Percentiles rank a stretch among this genome's conserved stretches.
These are phyloP conservation scores for Nycticorax nycticorax DNA, from an alignment of 2,113 vertebrate genomes.

Conservation along the genomic window DNA sequence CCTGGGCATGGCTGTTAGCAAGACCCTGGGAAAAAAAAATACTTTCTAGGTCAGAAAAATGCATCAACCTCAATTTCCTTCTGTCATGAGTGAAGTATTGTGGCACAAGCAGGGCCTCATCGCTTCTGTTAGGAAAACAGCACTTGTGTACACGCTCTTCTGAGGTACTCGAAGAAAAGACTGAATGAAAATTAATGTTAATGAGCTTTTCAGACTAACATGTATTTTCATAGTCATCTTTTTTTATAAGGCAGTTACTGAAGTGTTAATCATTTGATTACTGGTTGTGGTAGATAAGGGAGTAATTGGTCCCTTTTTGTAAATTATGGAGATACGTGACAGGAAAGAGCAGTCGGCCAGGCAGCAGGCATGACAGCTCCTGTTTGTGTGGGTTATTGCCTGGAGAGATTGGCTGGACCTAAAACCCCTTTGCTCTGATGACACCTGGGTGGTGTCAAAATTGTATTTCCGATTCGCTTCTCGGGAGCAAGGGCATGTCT, in stretches of 20 bases:
- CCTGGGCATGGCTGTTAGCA: not conserved
- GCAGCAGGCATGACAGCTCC: not conserved
- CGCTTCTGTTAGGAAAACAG: not conserved
- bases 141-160: not conserved
- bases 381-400: not conserved
- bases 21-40: not conserved
- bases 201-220: not conserved
- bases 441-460: not conserved
- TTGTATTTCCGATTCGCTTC: not conserved
- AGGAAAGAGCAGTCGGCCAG: not conserved
- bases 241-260: conserved; percentile 11
- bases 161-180: not conserved
- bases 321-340: not conserved
- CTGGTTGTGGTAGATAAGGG: not conserved
- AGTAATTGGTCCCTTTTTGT: conserved; percentile 21
- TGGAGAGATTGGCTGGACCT: not conserved
- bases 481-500: not conserved
- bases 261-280: conserved; percentile 52
- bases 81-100: not conserved
- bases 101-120: not conserved
- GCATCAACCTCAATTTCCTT: not conserved
- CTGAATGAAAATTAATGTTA: not conserved
- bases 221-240: not conserved
- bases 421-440: not conserved
- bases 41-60: not conserved